These are phyloP conservation scores for Serrognathus titanus DNA, from an alignment of 2,888 invertebrate genomes.

Conservation along the genomic window DNA sequence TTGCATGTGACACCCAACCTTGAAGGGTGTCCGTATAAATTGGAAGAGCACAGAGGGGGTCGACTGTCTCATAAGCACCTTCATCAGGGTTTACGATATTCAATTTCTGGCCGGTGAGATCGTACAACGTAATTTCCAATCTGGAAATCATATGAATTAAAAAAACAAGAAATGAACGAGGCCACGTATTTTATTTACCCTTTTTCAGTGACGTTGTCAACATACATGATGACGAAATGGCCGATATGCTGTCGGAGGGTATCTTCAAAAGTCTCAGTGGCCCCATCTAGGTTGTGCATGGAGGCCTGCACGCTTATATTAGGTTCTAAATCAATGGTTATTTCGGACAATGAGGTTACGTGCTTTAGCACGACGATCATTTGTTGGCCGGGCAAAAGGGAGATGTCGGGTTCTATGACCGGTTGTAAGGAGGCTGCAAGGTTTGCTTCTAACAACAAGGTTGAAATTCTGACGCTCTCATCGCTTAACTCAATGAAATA, in stretches of 20 bases:
- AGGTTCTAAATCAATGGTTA: slow-evolving; percentile 26
- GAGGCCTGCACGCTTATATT: slow-evolving; percentile 29
- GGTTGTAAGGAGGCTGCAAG: slow-evolving; percentile 4
- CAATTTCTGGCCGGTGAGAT: slow-evolving; percentile 52
- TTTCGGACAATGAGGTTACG: slow-evolving; percentile 9
- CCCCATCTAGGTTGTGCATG: slow-evolving; percentile 51
- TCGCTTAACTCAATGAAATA: slow-evolving; percentile 34
- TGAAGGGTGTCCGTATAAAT: slow-evolving; percentile 59
- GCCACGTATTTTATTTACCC: slow-evolving; percentile 38
- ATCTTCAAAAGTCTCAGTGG: slow-evolving; percentile 49
- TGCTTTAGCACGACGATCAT: slow-evolving; percentile 7
- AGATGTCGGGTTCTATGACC: slow-evolving; percentile 4
- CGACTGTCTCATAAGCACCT: slow-evolving; percentile 53
- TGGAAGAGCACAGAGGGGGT: slow-evolving; percentile 60
- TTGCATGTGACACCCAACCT: slow-evolving; percentile 58
- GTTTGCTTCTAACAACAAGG: slow-evolving; percentile 2
- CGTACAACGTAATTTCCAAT: slow-evolving; percentile 64
- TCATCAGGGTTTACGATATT: slow-evolving; percentile 54
- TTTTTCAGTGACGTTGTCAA: slow-evolving; percentile 48
- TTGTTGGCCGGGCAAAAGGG: slow-evolving; percentile 12
- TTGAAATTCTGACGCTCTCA: slow-evolving; percentile 19
- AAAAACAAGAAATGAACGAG: neutral
- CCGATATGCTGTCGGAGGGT: slow-evolving; percentile 54
- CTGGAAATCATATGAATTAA: slow-evolving; percentile 48
- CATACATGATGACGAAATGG: slow-evolving; percentile 48